Evolutionary conservation across 2,113 vertebrate species (phyloP).

Genomic region (Oreochromis niloticus): DNA sequence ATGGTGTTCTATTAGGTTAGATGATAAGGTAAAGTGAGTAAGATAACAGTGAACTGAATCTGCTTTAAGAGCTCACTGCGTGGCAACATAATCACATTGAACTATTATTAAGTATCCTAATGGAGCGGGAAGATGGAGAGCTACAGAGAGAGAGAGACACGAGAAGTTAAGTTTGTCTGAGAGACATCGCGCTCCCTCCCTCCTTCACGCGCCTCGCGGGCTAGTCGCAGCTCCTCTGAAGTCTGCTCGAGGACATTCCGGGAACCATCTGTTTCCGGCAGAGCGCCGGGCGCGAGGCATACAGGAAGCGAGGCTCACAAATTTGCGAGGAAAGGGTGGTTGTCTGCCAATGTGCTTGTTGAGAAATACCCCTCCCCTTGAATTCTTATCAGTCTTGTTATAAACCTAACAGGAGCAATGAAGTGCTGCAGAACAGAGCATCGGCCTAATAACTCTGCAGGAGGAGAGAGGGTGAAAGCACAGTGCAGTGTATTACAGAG

Average conservation of each 20-base stretch:
- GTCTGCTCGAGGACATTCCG: conserved; percentile 77
- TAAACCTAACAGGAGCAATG: conserved; percentile 50
- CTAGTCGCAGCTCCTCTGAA: conserved; percentile 68
- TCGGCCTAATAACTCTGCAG: not conserved
- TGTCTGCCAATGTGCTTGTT: conserved; percentile 68
- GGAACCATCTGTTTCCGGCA: conserved; percentile 79
- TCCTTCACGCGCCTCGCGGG: conserved; percentile 55
- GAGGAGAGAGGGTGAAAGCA: not conserved
- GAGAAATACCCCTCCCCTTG: conserved; percentile 54
- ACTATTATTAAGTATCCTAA: not conserved
- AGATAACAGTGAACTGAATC: not conserved
- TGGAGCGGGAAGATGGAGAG: conserved; percentile 1
- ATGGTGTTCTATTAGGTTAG: not conserved
- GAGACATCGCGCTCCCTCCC: not conserved
- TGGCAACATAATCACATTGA: not conserved
- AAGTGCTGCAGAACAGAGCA: conserved; percentile 45
- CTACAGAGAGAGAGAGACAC: not conserved
- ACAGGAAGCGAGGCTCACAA: conserved; percentile 73
- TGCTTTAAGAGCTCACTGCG: not conserved
- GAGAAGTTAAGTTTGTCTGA: conserved; percentile 43
- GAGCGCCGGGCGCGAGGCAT: conserved; percentile 41
- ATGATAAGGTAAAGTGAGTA: not conserved
- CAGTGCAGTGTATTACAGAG: not conserved
- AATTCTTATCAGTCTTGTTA: conserved; percentile 37
- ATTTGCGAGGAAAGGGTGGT: conserved; percentile 73